Conservation (phyloP, 1,140 invertebrate species). For the Tetragonula clypearis region DNA sequence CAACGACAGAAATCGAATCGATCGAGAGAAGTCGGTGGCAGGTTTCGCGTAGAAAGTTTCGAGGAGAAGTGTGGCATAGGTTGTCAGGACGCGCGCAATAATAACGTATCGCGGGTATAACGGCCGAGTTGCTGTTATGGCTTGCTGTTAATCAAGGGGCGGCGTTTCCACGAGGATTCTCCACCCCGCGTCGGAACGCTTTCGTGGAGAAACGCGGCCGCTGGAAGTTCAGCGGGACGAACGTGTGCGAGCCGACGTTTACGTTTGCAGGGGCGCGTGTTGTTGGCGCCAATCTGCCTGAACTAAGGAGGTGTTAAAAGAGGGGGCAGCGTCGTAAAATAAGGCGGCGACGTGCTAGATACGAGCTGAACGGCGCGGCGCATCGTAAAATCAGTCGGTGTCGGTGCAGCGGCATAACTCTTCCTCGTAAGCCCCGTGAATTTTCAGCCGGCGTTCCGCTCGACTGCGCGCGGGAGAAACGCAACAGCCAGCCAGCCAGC, state of each 20-base stretch:
- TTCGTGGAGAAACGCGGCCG: neutral
- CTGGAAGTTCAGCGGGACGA: constrained; percentile 27
- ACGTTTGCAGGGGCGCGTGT: constrained; percentile 40
- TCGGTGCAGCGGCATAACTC: constrained; percentile 55
- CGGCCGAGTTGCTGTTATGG: neutral
- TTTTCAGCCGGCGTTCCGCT: constrained; percentile 37
- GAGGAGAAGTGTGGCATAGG: neutral
- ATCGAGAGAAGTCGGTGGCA: too few relatives aligned
- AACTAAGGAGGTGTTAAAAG: constrained; percentile 63
- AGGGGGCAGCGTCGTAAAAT: constrained; percentile 66
- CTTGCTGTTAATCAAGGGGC: constrained; percentile 25
- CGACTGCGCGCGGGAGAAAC: neutral
- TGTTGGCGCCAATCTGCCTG: constrained; percentile 36
- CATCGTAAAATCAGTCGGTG: constrained; percentile 60
- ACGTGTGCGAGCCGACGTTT: constrained; percentile 18
- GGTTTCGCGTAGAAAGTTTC: neutral
- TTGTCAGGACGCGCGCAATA: constrained; percentile 11
- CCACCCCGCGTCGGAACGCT: too few relatives aligned
- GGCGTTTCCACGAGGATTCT: neutral
- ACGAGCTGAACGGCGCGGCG: constrained; percentile 51
- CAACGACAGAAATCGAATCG: too few relatives aligned
- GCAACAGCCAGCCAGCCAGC: neutral
- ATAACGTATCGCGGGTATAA: neutral
- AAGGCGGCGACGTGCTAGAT: constrained; percentile 65
- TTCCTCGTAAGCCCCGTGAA: constrained; percentile 32